These are phyloP conservation scores for Linepithema humile DNA, from an alignment of 1,140 invertebrate species.

Conservation along the genomic window DNA sequence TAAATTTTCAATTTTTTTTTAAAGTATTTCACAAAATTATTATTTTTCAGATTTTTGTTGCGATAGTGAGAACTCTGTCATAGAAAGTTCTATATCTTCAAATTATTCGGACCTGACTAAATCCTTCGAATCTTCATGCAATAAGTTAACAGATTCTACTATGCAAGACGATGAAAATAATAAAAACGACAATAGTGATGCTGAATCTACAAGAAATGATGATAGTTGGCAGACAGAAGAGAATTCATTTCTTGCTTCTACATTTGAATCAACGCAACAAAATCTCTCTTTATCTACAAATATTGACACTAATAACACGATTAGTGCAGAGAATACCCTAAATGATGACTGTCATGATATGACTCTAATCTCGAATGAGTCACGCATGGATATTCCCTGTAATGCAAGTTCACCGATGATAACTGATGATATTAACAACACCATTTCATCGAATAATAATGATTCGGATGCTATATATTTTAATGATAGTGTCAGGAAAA, in stretches of 20 bases:
- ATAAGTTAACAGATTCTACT: neutral
- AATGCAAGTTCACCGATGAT: neutral
- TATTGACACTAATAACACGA: neutral
- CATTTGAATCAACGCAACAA: conserved; percentile 8
- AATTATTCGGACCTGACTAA: neutral
- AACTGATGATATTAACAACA: neutral
- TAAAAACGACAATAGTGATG: neutral
- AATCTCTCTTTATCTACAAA: neutral
- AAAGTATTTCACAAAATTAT: neutral
- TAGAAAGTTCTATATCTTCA: neutral
- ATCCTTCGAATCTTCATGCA: neutral
- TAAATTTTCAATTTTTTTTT: neutral
- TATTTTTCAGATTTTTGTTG: conserved; percentile 30
- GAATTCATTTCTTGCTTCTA: neutral
- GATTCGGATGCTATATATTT: neutral
- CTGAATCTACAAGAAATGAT: neutral
- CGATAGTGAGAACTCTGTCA: neutral
- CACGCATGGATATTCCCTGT: neutral
- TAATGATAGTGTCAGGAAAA: neutral
- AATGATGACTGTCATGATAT: neutral
- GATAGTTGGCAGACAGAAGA: neutral
- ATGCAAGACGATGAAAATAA: neutral
- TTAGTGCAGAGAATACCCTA: neutral
- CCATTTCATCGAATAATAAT: neutral
- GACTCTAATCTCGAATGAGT: neutral